Evolutionary conservation across 1,140 invertebrate species (phyloP).

Genomic region (Sycobia sp.): DNA sequence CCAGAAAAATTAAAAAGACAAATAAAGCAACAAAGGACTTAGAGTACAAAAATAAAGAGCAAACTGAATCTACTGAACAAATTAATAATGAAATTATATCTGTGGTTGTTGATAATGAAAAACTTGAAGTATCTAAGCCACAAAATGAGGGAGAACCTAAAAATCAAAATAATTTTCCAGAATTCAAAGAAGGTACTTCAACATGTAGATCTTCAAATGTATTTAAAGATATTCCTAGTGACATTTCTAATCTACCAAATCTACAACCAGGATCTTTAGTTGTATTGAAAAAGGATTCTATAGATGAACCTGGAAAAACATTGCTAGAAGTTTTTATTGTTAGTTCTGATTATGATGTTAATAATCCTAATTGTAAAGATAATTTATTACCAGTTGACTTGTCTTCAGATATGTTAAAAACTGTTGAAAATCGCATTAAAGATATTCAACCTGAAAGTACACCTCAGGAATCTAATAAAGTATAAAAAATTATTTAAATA

Average conservation of each 20-base stretch:
- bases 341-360: constrained; percentile 41
- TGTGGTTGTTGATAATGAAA: constrained; percentile 1
- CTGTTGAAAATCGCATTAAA: constrained; percentile 39
- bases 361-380: constrained; percentile 29
- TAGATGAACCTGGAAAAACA: constrained; percentile 52
- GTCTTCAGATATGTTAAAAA: constrained; percentile 44
- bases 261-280: constrained; percentile 57
- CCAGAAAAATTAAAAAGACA: constrained; percentile 46
- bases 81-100: not conserved
- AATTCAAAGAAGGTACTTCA: constrained; percentile 1
- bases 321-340: constrained; percentile 59
- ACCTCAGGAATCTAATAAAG: constrained; percentile 6
- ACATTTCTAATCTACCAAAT: constrained; percentile 45
- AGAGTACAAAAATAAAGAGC: constrained; percentile 8
- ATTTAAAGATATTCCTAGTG: constrained; percentile 34
- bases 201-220: not conserved
- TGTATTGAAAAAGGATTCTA: constrained; percentile 53
- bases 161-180: constrained; percentile 21
- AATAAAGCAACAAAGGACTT: constrained; percentile 36
- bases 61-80: not conserved
- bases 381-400: constrained; percentile 44
- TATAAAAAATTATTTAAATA: not conserved
- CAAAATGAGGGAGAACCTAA: not conserved
- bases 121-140: not conserved
- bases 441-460: constrained; percentile 14